These are phyloP conservation scores for Conus ventricosus DNA, from an alignment of 1,140 invertebrate species.

Conservation along the genomic window DNA sequence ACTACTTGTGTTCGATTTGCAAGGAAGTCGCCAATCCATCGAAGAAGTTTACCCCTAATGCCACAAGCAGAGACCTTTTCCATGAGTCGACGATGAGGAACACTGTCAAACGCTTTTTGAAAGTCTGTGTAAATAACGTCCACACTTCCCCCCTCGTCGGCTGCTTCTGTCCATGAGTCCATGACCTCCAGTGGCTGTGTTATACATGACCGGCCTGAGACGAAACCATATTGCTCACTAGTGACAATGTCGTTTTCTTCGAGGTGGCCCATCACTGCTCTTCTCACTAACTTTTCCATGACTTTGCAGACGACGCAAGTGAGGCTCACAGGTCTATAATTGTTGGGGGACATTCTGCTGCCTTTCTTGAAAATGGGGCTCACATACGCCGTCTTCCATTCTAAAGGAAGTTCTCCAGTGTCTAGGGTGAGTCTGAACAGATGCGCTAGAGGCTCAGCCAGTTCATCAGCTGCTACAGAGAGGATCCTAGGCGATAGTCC, in stretches of 20 bases:
- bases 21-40: slow-evolving; percentile 22
- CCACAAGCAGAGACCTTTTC: not conserved
- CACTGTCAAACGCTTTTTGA: no score
- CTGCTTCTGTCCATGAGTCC: not conserved
- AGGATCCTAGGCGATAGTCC: no score
- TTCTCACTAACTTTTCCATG: not conserved
- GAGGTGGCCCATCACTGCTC: not conserved
- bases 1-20: slow-evolving; percentile 33
- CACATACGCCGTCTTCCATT: no score
- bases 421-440: no score
- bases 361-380: no score
- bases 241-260: not conserved
- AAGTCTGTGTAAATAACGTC: not conserved
- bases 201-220: not conserved
- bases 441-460: no score
- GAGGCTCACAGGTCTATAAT: no score
- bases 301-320: no score
- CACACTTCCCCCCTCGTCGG: not conserved
- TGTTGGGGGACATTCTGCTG: no score
- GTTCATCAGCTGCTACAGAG: no score
- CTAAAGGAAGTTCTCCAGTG: no score
- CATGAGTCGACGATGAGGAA: slow-evolving; percentile 24
- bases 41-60: no score
- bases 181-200: not conserved
- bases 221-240: not conserved